Evolutionary conservation across 2,113 vertebrate species (phyloP), one percentile per base, ranked within the genome.

Genomic region (Forbesichthys papilliferus): DNA sequence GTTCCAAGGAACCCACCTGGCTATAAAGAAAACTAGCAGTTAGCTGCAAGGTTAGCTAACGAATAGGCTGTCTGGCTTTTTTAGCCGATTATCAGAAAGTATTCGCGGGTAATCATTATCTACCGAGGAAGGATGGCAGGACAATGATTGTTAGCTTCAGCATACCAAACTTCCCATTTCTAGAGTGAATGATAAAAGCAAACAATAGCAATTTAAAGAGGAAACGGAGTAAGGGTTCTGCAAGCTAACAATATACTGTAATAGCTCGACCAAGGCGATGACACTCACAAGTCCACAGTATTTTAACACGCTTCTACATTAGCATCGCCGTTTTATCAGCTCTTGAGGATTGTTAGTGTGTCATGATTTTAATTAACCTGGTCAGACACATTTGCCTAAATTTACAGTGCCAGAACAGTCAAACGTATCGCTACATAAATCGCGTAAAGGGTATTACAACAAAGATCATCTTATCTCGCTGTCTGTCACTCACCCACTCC

Each of bases 11-110:
- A 77, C 62, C 55, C 63, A 36, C 66, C 14, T 48, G 1, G 48
- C 49, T 14, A 0, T 4, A 60, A 6, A 13, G 3, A 57, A 16
- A 49, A 48, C 66, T 62, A 54, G 71, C 9, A 34, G 73, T 83
- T 71, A 79, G 80, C 27, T 27, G 27, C 66, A 18, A 48, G 75
- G 80, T 82, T 88, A 85, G 84, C 82, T 78, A 83, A 70, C 81
- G 73, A 42, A 77, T 73, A 71, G 74, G 79, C 76, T 74, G 68
- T 85, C 66, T 74, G 77, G 72, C 73, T 82, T 80, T 83, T 85
- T 78, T 88, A 88, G 83, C 83, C 83, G 86, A 88, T 88, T 86
- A 86, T 86, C 83, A 80, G 70, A 84, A 88, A 84, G 86, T 76
- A 78, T 80, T 80, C 81, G 79, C 70, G 62, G 65, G 69, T 88